Conservation (phyloP, 2,797 vertebrate species). For the Pantherophis alleghaniensis region DNA sequence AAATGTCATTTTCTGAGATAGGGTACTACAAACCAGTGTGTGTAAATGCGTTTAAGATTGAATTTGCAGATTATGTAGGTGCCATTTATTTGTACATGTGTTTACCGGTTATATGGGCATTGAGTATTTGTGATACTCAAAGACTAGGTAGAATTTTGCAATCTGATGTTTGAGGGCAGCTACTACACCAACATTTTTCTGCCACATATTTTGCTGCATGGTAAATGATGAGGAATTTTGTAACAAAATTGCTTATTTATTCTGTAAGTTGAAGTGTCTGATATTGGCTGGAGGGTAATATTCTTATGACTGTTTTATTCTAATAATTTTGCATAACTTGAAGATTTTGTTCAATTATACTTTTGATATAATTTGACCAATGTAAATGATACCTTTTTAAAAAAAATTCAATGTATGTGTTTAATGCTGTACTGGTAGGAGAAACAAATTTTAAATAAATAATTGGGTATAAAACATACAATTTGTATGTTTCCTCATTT, state of each 20-base stretch:
- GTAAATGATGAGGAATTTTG: conserved; percentile 28
- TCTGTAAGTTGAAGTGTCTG: background rate
- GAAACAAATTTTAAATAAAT: conserved; percentile 23
- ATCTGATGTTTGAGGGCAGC: conserved; percentile 6
- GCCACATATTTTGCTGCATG: background rate
- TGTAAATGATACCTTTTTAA: conserved; percentile 58
- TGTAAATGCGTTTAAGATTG: background rate
- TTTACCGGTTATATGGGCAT: background rate
- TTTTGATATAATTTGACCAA: conserved; percentile 52
- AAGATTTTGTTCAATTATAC: conserved; percentile 68
- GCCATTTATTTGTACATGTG: background rate
- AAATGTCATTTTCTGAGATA: background rate
- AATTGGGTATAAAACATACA: conserved; percentile 24
- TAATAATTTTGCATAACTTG: conserved; percentile 53
- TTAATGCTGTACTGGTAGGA: conserved; percentile 26
- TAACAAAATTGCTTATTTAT: conserved; percentile 29
- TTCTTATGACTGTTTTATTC: conserved; percentile 58
- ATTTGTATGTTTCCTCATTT: conserved; percentile 49
- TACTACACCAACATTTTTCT: background rate
- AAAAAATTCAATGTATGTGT: conserved; percentile 18
- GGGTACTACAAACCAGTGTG: background rate
- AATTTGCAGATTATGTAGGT: background rate
- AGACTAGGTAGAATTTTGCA: background rate
- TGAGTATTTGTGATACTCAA: background rate
- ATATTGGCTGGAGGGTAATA: conserved; percentile 30